phyloP scores from a whole-genome alignment of 2,797 vertebrate species.

The Pseudotriccus pelzelni region DNA sequence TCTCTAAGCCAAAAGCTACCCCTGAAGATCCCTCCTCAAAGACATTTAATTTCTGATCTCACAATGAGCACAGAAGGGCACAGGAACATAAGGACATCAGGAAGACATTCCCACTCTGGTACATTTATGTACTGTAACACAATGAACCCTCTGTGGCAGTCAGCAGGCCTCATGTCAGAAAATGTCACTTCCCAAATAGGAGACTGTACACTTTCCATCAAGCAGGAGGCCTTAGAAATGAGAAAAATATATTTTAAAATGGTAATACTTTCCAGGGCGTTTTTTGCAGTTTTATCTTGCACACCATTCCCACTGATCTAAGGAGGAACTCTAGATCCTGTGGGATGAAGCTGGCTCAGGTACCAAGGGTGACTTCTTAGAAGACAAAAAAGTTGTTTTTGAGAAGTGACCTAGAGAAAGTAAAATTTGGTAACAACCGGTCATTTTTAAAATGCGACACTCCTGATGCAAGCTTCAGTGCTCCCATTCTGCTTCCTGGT shows the following conservation, averaged over 20 bases:
- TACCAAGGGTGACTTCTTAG: neutral
- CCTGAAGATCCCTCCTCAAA: neutral
- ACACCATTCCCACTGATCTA: neutral
- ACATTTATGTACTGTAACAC: rapidly evolving
- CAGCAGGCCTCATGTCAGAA: neutral
- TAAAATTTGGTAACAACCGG: neutral
- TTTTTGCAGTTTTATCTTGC: neutral
- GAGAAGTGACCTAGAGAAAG: neutral
- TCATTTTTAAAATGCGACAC: rapidly evolving
- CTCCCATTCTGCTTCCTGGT: neutral
- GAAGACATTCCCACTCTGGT: neutral
- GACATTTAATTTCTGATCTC: neutral
- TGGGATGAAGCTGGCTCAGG: neutral
- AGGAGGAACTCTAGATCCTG: neutral
- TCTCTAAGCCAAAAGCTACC: neutral
- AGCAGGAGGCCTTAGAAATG: neutral
- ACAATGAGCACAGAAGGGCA: neutral
- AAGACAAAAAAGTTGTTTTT: neutral
- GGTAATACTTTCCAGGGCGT: neutral
- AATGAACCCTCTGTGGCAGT: neutral
- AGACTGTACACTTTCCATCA: neutral
- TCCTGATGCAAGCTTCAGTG: neutral
- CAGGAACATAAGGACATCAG: neutral
- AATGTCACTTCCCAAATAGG: neutral
- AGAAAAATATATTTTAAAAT: neutral